Evolutionary conservation across 2,797 vertebrate species (phyloP), one percentile per base, ranked within the genome.

Genomic region (Manis pentadactyla): DNA sequence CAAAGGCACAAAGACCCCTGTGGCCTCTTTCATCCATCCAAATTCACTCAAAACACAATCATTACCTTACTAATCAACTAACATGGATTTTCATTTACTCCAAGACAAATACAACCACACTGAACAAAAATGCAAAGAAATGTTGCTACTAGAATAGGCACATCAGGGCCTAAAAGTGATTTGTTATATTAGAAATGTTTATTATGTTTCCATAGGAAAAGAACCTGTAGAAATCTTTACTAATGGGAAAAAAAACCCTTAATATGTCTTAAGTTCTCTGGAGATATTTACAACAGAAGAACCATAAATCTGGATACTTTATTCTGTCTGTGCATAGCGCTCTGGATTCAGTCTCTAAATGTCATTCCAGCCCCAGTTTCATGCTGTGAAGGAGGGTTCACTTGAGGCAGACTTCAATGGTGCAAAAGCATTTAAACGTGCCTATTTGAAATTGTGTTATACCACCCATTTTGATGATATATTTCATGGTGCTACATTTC

Each of bases 21-120:
- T 0, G 49, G 61, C 21, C 29, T 81, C 73, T 86, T 90, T 63
- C 57, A 39, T 63, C 59, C 34, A 42, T n/a, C 66, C 46, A 12
- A 59, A 94, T 71, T 81, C 46, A 90, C 61, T 83, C 63, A 64
- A 87, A 95, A 95, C 13, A 68, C 46, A 42, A 39, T 71, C 57
- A 96, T 94, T 73, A 87, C 81, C 69, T 95, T 94, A 93, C 93
- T 94, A 94, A 95, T 92, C 87, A 91, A 23, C 74, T 57, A 73
- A 37, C 49, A 91, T 53, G 75, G 93, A 97, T 91, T 91, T 81
- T 95, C 75, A 96, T 83, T 94, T 82, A 74, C 55, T 75, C 61
- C 51, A 69, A 96, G 79, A 81, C 55, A 37, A 94, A 95, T 27
- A 31, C 74, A 89, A 84, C 39, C 85, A 81, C 7, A 59, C 9